These are phyloP conservation scores for Andrena trimmerana DNA, from an alignment of 2,888 invertebrate species.

Conservation along the genomic window DNA sequence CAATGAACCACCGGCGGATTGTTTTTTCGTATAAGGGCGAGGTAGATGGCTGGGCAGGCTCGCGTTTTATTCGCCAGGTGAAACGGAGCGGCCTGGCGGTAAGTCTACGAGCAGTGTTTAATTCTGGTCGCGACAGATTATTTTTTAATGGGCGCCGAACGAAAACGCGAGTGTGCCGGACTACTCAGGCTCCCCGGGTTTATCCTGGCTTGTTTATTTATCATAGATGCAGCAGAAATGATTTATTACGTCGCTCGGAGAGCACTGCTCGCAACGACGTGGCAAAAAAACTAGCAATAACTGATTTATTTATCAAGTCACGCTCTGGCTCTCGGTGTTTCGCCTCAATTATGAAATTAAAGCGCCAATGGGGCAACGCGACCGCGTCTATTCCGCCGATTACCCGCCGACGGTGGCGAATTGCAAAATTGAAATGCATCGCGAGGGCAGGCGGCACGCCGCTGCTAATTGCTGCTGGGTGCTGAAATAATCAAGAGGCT, in stretches of 20 bases:
- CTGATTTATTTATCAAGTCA: constrained; percentile 34
- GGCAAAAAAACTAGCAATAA: neutral
- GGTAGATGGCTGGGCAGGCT: constrained; percentile 34
- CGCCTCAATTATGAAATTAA: constrained; percentile 31
- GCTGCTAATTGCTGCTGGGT: neutral
- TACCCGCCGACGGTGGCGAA: neutral
- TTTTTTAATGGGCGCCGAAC: too few species aligned
- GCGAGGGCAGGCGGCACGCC: neutral
- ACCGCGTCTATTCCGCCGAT: neutral
- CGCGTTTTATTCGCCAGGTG: constrained; percentile 27
- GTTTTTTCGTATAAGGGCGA: constrained; percentile 55
- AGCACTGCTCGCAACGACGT: too few species aligned
- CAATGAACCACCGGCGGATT: constrained; percentile 59
- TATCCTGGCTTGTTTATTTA: neutral
- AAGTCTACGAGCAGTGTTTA: neutral
- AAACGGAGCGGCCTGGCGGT: constrained; percentile 24
- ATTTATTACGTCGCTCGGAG: neutral
- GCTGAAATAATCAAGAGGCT: neutral
- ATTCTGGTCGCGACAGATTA: too few species aligned
- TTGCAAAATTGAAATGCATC: constrained; percentile 15
- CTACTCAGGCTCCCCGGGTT: too few species aligned
- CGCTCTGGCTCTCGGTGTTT: neutral
- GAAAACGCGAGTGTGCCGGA: too few species aligned
- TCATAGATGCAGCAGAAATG: neutral
- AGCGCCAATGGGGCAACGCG: neutral